Conservation (phyloP, 1,140 invertebrate genomes). For the Drosophila oshimai region DNA sequence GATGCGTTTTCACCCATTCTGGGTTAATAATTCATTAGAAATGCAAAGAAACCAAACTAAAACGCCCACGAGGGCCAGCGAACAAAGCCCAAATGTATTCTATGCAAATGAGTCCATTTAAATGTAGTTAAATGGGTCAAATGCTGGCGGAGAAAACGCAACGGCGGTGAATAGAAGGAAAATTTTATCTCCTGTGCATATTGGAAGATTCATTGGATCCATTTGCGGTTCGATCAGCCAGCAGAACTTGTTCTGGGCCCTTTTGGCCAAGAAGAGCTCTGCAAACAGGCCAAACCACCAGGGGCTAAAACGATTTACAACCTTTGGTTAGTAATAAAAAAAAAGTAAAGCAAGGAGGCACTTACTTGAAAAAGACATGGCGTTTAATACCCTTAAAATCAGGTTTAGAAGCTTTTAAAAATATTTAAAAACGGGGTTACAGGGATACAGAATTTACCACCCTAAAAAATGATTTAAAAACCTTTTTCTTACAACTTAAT, state of each 20-base stretch:
- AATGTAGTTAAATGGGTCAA: slow-evolving; percentile 75
- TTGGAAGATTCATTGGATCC: slow-evolving; percentile 4
- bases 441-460: too few relatives aligned
- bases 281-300: slow-evolving; percentile 19
- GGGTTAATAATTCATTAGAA: slow-evolving; percentile 70
- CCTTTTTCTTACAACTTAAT: too few relatives aligned
- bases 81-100: slow-evolving; percentile 5
- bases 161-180: neutral
- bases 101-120: slow-evolving; percentile 56
- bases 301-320: neutral
- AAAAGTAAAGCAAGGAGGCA: neutral
- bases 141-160: slow-evolving; percentile 11
- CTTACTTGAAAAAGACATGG: neutral
- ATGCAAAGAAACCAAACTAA: slow-evolving; percentile 29
- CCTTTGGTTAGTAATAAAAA: neutral
- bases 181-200: slow-evolving; percentile 5
- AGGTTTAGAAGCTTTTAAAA: too few relatives aligned
- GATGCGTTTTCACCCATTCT: slow-evolving; percentile 62
- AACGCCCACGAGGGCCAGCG: slow-evolving; percentile 10
- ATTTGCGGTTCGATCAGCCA: neutral
- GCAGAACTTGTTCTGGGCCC: slow-evolving; percentile 34
- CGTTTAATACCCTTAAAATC: neutral
- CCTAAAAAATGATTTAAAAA: too few relatives aligned
- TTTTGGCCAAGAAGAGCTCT: slow-evolving; percentile 17
- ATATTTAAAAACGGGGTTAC: too few relatives aligned